These are phyloP conservation scores for Harpegnathos saltator DNA, from an alignment of 1,140 invertebrate genomes.

Conservation along the genomic window DNA sequence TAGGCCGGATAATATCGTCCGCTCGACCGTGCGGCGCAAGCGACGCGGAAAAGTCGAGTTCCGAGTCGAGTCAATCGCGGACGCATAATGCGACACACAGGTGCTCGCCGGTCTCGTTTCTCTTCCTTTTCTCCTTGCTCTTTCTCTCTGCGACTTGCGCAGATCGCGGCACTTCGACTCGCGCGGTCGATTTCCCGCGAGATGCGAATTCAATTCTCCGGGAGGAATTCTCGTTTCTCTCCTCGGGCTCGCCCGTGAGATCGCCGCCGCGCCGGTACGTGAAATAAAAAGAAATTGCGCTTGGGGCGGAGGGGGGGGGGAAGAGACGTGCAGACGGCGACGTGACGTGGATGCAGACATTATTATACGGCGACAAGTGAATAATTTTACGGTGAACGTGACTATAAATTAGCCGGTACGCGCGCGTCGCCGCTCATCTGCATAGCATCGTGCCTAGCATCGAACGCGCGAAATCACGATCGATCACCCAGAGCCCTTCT, in stretches of 20 bases:
- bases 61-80: constrained; percentile 1
- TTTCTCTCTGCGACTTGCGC: too few relatives aligned
- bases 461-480: constrained; percentile 60
- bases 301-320: too few relatives aligned
- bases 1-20: constrained; percentile 7
- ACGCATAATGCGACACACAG: constrained; percentile 20
- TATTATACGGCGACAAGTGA: constrained; percentile 71
- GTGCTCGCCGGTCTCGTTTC: too few relatives aligned
- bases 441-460: constrained; percentile 69
- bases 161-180: not conserved
- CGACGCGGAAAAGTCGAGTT: not conserved
- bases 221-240: not conserved
- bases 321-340: constrained; percentile 5
- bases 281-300: constrained; percentile 16
- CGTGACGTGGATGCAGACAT: constrained; percentile 45
- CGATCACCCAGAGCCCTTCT: not conserved
- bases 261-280: not conserved
- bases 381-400: constrained; percentile 74
- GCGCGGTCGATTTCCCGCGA: not conserved
- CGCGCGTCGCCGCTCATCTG: constrained; percentile 68
- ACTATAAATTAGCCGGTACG: constrained; percentile 75
- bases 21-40: not conserved
- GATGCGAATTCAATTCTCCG: too few relatives aligned
- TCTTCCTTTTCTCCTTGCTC: too few relatives aligned
- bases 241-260: not conserved